Percentiles rank a stretch among this genome's conserved stretches.
Conservation (phyloP, 92 coral and sea anemone species). For the Umimayanthus kanabou region DNA sequence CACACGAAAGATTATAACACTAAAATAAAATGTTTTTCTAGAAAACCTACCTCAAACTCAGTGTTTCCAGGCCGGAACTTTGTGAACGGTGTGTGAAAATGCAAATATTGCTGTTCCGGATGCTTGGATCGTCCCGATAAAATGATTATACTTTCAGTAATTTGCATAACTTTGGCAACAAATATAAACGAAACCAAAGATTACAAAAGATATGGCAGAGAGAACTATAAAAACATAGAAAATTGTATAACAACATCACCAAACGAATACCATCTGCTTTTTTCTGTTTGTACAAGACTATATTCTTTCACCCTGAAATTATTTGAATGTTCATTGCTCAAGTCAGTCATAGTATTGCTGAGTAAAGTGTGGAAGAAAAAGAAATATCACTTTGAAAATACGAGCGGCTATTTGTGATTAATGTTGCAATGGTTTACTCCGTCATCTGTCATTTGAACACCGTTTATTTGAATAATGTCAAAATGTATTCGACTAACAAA, state of each 20-base stretch:
- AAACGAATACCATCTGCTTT: background rate
- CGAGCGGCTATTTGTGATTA: too few relatives aligned
- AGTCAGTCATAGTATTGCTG: background rate
- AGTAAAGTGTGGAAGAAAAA: background rate
- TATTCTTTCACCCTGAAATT: too few relatives aligned
- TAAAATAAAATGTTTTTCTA: too few relatives aligned
- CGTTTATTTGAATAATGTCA: background rate
- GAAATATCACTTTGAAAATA: too few relatives aligned
- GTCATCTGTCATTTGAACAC: background rate
- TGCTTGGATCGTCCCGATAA: background rate
- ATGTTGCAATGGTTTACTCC: background rate
- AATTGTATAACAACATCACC: too few relatives aligned
- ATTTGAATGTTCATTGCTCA: background rate
- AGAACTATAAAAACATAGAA: background rate
- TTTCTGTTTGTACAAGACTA: background rate
- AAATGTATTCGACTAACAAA: too few relatives aligned
- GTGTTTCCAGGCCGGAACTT: background rate
- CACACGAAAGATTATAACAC: too few relatives aligned
- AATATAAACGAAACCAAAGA: background rate
- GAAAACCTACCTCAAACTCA: background rate
- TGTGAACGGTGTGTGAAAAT: background rate
- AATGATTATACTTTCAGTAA: background rate
- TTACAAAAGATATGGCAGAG: background rate
- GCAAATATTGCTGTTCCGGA: too few relatives aligned
- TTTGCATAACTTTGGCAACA: background rate